These are phyloP conservation scores for Sinotaia quadrata DNA, from an alignment of 2,888 invertebrate genomes.

Conservation along the genomic window DNA sequence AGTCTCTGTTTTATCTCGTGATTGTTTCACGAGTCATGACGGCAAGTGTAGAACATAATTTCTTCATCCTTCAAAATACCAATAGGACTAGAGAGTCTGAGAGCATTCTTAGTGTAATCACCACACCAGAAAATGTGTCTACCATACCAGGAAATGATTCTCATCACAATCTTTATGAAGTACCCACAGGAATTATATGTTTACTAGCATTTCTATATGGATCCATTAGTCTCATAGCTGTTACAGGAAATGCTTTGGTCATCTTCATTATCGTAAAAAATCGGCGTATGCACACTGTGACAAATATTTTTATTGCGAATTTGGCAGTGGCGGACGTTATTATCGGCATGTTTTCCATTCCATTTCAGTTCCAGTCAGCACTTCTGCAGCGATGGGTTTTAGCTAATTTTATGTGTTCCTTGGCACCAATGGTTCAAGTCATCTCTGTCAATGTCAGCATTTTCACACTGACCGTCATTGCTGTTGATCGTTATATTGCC, in stretches of 20 bases:
- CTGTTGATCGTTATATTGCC: slow-evolving; percentile 84
- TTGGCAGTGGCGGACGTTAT: slow-evolving; percentile 88
- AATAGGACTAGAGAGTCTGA: too few species aligned
- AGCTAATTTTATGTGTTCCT: slow-evolving; percentile 88
- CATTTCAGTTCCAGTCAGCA: slow-evolving; percentile 89
- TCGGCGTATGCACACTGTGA: slow-evolving; percentile 84
- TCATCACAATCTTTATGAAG: slow-evolving; percentile 78
- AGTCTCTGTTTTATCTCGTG: too few species aligned
- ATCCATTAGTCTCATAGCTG: slow-evolving; percentile 84
- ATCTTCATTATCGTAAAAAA: slow-evolving; percentile 87
- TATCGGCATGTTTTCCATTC: slow-evolving; percentile 88
- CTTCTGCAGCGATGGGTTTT: slow-evolving; percentile 88
- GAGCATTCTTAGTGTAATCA: too few species aligned
- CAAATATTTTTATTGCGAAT: slow-evolving; percentile 89
- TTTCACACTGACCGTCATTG: slow-evolving; percentile 88
- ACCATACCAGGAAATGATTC: too few species aligned
- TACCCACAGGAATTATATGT: slow-evolving; percentile 82
- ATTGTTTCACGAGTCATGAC: too few species aligned
- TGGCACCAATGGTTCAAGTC: slow-evolving; percentile 90
- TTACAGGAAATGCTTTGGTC: slow-evolving; percentile 87
- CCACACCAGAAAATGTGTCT: too few species aligned
- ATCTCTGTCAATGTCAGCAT: slow-evolving; percentile 91
- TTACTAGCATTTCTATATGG: slow-evolving; percentile 86
- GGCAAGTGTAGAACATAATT: too few species aligned
- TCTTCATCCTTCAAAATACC: too few species aligned